Evolutionary conservation across 2,113 vertebrate species (phyloP).

Genomic region (Argyrosomus japonicus): DNA sequence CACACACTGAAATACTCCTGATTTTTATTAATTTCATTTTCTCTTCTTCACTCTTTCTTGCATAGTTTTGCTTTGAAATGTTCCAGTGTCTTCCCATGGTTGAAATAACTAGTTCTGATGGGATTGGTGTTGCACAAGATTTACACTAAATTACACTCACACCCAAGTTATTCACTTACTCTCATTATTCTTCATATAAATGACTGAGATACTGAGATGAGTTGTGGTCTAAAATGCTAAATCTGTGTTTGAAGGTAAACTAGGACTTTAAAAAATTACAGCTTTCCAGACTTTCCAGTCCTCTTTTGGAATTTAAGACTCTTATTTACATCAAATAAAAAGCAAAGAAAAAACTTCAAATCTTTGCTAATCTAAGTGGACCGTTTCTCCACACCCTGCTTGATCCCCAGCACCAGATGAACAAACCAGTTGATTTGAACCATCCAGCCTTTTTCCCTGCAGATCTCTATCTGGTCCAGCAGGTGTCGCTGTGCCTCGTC

Average conservation of each 20-base stretch:
- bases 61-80: neutral
- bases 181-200: neutral
- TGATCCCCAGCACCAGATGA: constrained; percentile 97
- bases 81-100: neutral
- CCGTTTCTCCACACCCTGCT: constrained; percentile 96
- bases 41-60: neutral
- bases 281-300: neutral
- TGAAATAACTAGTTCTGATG: neutral
- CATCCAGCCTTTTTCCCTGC: constrained; percentile 98
- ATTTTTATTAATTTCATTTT: neutral
- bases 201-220: neutral
- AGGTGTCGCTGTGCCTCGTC: constrained; percentile 96
- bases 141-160: neutral
- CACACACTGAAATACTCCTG: neutral
- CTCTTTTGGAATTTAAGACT: neutral
- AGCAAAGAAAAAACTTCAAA: neutral
- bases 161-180: neutral
- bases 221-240: neutral
- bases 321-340: constrained; percentile 8
- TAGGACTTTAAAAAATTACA: neutral
- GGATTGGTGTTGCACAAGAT: neutral
- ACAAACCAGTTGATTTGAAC: constrained; percentile 99
- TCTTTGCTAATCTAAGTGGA: constrained; percentile 78
- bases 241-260: neutral
- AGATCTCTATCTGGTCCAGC: constrained; percentile 98